Conservation (phyloP, 1,140 invertebrate species). For the Linepithema humile region DNA sequence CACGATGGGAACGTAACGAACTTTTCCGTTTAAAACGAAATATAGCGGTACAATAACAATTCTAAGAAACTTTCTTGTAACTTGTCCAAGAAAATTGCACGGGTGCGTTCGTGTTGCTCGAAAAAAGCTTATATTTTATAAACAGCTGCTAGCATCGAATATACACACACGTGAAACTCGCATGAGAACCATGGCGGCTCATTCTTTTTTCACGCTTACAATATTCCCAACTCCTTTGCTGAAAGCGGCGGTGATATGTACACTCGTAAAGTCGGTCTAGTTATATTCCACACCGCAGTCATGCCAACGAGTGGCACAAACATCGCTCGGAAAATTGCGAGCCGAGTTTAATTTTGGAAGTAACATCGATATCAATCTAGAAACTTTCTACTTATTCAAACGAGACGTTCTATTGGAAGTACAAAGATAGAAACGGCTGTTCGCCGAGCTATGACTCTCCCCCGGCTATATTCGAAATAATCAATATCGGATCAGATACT, state of each 20-base stretch:
- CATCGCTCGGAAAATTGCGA: neutral
- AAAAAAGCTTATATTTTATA: constrained; percentile 31
- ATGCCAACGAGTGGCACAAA: neutral
- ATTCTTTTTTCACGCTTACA: constrained; percentile 3
- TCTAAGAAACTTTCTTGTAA: constrained; percentile 14
- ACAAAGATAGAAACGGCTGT: neutral
- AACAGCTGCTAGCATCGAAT: neutral
- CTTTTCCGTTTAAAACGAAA: constrained; percentile 4
- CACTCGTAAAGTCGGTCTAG: neutral
- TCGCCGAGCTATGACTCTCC: neutral
- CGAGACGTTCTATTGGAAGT: neutral
- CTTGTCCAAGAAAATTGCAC: neutral
- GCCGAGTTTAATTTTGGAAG: neutral
- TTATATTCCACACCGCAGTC: neutral
- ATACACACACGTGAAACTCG: neutral
- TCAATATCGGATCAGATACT: neutral
- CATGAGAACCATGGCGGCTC: neutral
- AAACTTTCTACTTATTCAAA: constrained; percentile 8
- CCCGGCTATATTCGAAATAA: neutral
- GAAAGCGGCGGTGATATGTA: neutral
- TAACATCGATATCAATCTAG: constrained; percentile 1
- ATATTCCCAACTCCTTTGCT: neutral
- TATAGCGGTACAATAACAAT: neutral
- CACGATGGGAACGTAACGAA: neutral
- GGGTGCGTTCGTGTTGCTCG: neutral